A percentile compares a stretch with the other conserved stretches of the same genome.
These are phyloP conservation scores for Pseudochirops cupreus DNA, from an alignment of 2,797 vertebrate species.

Conservation along the genomic window DNA sequence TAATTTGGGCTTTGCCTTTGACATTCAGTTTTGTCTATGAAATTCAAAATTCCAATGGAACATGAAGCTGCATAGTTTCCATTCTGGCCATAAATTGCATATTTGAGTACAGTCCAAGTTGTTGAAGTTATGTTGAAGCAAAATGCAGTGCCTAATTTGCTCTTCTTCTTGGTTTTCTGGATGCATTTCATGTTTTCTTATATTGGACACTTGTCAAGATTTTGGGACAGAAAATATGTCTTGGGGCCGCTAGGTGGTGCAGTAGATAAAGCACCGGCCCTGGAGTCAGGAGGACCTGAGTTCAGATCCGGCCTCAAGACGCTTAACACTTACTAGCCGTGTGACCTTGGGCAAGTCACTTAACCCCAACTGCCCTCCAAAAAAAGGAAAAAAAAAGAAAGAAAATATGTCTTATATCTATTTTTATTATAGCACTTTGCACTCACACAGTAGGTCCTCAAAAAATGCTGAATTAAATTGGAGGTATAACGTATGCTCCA, in stretches of 20 bases:
- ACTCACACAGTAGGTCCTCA: not conserved
- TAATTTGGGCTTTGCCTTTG: conserved; percentile 44
- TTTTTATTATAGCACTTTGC: not conserved
- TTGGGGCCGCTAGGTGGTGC: no score
- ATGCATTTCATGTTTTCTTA: conserved; percentile 52
- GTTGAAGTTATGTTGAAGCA: not conserved
- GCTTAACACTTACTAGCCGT: no score
- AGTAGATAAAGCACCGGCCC: no score
- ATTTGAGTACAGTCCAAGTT: conserved; percentile 16
- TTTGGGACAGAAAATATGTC: not conserved
- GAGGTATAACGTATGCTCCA: not conserved
- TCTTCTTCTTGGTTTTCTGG: conserved; percentile 38
- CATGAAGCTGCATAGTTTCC: not conserved
- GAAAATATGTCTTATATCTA: not conserved
- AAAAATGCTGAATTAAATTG: not conserved
- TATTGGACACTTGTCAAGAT: not conserved
- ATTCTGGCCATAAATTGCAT: not conserved
- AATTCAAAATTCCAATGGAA: conserved; percentile 45
- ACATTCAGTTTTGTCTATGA: conserved; percentile 48
- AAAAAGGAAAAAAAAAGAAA: no score
- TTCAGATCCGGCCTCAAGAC: no score
- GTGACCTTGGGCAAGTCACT: no score
- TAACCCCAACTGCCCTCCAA: no score
- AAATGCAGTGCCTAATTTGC: conserved; percentile 24
- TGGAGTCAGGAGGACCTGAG: no score